Evolutionary conservation across 2,113 vertebrate genomes (phyloP), one percentile per base, ranked within the genome.

Genomic region (Corynorhinus townsendii): DNA sequence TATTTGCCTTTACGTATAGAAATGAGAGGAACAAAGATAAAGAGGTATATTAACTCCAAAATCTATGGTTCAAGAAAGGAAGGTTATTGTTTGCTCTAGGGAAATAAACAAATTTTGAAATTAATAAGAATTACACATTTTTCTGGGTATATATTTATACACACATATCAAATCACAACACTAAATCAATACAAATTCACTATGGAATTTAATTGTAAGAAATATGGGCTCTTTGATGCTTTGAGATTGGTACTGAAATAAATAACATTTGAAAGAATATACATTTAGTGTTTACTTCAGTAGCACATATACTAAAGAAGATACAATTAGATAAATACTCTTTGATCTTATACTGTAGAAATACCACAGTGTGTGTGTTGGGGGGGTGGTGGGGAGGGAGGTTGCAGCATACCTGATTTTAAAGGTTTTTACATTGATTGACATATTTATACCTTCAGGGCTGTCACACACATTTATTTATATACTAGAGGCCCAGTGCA

Each of bases 321-420:
- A 94, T 91, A 71, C 3, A 24, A 73, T 35, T 86, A 89, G 80
- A 94, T 90, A 96, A 96, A 89, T 47, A 62, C 7, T 77, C 56
- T 88, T 49, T 86, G 14, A 79, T 69, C 54, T 93, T 89, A 73
- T 33, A 22, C 2, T n/a, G 9, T 35, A 54, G 30, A 49, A 92
- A 87, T 85, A 62, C 73, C 69, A 87, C 12, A 4, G 20, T 19
- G n/a, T 40, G 16, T 26, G 26, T 47, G 43, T 33, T 24, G 24
- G 28, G 72, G 12, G 28, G 30, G 43, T 22, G 3, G 2, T 5
- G 38, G 38, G 2, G 16, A 14, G 11, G 7, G 10, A 79, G 56
- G 24, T 26, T 24, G 10, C 11, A 2, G 0, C 79, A 1, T 26
- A n/a, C 5, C 11, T 64, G 22, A 69, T 86, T 81, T 83, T 73